A percentile compares a stretch with the other conserved stretches of the same genome.
phyloP scores from a whole-genome alignment of 1,140 invertebrate genomes.

The Tigriopus japonicus region DNA sequence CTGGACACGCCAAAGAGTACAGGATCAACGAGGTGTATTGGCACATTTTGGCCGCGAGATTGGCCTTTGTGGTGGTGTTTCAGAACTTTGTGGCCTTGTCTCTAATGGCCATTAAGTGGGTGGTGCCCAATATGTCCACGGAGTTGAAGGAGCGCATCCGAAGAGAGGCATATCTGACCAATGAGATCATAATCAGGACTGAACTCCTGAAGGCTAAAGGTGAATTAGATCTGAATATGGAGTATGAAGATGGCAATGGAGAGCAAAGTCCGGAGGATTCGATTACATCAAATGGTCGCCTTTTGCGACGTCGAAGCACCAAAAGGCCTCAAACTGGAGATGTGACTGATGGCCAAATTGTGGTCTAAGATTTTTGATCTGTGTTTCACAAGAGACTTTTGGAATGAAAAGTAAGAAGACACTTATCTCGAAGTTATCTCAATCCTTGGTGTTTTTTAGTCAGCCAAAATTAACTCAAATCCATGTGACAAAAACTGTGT shows the following conservation, averaged over 20 bases:
- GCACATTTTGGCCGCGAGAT: conserved; percentile 64
- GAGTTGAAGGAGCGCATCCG: conserved; percentile 54
- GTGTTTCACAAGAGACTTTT: too few species aligned
- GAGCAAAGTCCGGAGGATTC: neutral
- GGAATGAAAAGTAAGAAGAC: too few species aligned
- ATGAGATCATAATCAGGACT: conserved; percentile 67
- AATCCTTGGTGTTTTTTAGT: too few species aligned
- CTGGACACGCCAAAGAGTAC: conserved; percentile 37
- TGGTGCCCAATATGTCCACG: conserved; percentile 64
- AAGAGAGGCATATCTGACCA: conserved; percentile 65
- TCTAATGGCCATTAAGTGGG: conserved; percentile 60
- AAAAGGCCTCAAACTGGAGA: neutral
- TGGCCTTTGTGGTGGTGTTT: conserved; percentile 83
- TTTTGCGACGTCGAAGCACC: neutral
- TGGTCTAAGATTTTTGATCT: conserved; percentile 3
- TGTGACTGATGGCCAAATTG: conserved; percentile 9
- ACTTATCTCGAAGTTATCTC: too few species aligned
- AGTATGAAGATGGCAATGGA: neutral
- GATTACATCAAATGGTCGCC: neutral
- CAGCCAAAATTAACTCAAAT: too few species aligned
- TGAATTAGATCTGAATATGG: conserved; percentile 6
- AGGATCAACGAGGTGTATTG: conserved; percentile 59
- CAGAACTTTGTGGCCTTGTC: conserved; percentile 70
- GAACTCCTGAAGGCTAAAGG: conserved; percentile 40
- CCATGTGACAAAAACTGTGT: too few species aligned